These are phyloP conservation scores for Picathartes gymnocephalus DNA, from an alignment of 2,113 vertebrate genomes.

Conservation along the genomic window DNA sequence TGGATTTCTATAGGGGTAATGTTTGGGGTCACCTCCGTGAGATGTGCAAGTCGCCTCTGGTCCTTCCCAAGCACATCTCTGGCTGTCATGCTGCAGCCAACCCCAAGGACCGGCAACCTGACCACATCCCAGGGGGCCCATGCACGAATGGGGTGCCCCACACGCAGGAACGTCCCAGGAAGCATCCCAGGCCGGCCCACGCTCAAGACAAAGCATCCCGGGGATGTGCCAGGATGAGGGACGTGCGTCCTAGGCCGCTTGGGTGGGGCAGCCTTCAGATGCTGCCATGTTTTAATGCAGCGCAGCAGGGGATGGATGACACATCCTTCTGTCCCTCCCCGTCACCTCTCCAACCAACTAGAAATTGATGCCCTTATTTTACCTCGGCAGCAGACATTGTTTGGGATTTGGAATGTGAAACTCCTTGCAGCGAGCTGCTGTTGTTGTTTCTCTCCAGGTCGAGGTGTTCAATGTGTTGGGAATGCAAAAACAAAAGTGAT, in stretches of 20 bases:
- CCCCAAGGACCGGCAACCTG: neutral
- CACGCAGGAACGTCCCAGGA: accelerated
- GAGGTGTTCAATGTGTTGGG: neutral
- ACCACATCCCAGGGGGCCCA: neutral
- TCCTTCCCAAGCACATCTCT: neutral
- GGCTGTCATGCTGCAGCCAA: no score
- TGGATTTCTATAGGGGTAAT: neutral
- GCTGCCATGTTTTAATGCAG: slow-evolving; percentile 41
- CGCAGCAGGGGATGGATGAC: neutral
- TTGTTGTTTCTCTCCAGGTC: neutral
- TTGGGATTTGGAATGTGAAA: neutral
- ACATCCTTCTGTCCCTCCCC: neutral
- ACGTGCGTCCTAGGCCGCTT: neutral
- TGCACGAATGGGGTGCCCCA: accelerated
- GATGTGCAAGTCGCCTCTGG: no score
- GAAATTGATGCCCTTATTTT: neutral
- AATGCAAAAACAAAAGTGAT: neutral
- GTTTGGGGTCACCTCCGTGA: neutral
- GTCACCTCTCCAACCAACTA: accelerated
- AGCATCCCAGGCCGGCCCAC: neutral
- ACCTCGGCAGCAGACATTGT: neutral
- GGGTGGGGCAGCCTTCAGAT: slow-evolving; percentile 37
- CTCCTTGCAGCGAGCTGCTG: neutral
- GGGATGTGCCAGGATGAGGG: neutral
- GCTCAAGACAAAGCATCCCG: neutral